These are phyloP conservation scores for Fissipunctia ypsillon DNA, from an alignment of 2,888 invertebrate species.

Conservation along the genomic window DNA sequence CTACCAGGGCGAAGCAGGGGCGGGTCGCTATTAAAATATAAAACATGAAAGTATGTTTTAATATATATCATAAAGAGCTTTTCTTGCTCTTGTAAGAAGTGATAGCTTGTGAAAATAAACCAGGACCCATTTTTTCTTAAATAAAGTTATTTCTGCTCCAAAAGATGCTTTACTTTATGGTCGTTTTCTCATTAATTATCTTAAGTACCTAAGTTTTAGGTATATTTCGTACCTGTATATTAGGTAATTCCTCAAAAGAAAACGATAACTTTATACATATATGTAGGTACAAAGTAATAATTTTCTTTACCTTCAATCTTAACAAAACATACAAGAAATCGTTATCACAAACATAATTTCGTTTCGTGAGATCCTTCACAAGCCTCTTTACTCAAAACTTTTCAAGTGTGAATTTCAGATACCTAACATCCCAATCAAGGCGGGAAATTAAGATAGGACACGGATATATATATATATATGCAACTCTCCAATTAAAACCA, in stretches of 20 bases:
- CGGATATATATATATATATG: no score
- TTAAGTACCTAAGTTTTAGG: neutral
- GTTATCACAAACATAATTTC: neutral
- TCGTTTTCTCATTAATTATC: neutral
- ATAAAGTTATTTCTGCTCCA: neutral
- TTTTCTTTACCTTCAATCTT: neutral
- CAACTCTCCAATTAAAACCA: conserved; percentile 19
- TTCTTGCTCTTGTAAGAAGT: neutral
- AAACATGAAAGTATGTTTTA: no score
- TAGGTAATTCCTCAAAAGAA: neutral
- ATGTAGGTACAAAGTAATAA: neutral
- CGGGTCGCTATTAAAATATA: no score
- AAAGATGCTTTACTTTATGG: neutral
- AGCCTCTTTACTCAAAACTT: neutral
- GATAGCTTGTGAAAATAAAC: neutral
- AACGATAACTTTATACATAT: no score
- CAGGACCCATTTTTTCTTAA: neutral
- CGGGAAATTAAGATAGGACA: neutral
- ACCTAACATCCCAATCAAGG: neutral
- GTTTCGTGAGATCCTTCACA: neutral
- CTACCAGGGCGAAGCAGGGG: no score
- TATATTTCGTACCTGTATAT: neutral
- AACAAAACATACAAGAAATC: neutral
- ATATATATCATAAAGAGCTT: neutral
- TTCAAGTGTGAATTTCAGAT: conserved; percentile 3